Evolutionary conservation across 2,797 vertebrate species (phyloP), one percentile per base, ranked within the genome.

Genomic region (Sebastiscus tertius): DNA sequence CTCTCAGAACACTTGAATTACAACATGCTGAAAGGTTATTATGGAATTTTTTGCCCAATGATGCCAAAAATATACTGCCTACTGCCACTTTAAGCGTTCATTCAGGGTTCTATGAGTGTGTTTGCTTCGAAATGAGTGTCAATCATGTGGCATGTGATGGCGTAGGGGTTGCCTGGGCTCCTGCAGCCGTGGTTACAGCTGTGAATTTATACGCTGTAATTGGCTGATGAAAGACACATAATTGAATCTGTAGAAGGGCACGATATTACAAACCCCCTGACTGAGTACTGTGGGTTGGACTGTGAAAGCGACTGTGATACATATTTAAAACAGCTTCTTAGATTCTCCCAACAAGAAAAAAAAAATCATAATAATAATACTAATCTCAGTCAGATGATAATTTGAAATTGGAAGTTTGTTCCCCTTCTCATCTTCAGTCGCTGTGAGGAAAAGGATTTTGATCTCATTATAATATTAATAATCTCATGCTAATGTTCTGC

Each of bases 151-250:
- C 34, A 34, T 85, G 73, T 16, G 34, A 79, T 72, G 61, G 61
- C 0, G 13, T 16, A 26, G 60, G 72, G 83, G 39, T 75, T 68
- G 29, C 63, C 33, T 31, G 24, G 73, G 72, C 72, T 69, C 60
- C 68, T 68, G 76, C 84, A 61, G 77, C 67, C 26, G 2, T 58
- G 68, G 77, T 75, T 84, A 83, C 89, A 92, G 90, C 87, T 92
- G 90, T 89, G 89, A 82, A 85, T 87, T 86, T 79, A 72, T 49
- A 68, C 22, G 22, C 85, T 80, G 75, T 88, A 87, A 93, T 82
- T 92, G 87, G 65, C 65, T 86, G 88, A 93, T 92, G 82, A 92
- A 90, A 93, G 86, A 83, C 80, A 84, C 79, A 83, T 92, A 90
- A 94, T 90, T 90, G 86, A 93, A 91, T 92, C 71, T 69, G 84